A percentile compares a stretch with the other conserved stretches of the same genome.
Evolutionary conservation across 2,797 vertebrate genomes (phyloP).

Genomic region (Urosaurus nigricauda): DNA sequence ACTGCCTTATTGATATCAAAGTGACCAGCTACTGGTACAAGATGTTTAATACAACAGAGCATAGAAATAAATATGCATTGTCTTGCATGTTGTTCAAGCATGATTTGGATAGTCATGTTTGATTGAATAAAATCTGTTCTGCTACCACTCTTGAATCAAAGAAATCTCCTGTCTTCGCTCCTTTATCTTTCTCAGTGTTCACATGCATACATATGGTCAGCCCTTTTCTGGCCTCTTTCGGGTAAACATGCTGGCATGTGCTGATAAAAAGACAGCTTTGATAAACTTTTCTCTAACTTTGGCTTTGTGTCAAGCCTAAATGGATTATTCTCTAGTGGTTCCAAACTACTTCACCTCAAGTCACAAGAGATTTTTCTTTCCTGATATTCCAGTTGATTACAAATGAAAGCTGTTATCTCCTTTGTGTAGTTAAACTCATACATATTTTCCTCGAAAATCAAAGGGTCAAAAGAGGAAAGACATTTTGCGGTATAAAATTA

Average conservation of each 20-base stretch:
- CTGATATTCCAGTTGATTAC: neutral
- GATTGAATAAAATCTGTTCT: neutral
- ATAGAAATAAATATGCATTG: too few species aligned
- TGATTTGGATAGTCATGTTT: neutral
- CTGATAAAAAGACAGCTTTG: conserved; percentile 23
- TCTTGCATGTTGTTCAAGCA: neutral
- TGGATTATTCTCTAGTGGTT: conserved; percentile 13
- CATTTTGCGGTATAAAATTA: conserved; percentile 22
- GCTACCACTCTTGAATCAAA: neutral
- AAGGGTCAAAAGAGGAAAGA: conserved; percentile 23
- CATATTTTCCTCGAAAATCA: neutral
- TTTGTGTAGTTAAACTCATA: neutral
- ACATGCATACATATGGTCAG: neutral
- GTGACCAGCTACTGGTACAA: neutral
- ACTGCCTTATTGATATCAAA: too few species aligned
- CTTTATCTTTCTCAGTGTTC: conserved; percentile 18
- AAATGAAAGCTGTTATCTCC: conserved; percentile 1
- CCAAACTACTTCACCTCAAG: conserved; percentile 10
- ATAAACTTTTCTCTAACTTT: conserved; percentile 10
- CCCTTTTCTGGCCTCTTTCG: neutral
- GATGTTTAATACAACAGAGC: neutral
- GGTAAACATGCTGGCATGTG: conserved; percentile 6
- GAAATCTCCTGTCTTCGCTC: neutral
- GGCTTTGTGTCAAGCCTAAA: conserved; percentile 31
- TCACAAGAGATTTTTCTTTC: conserved; percentile 16